A percentile compares a stretch with the other conserved stretches of the same genome.
Evolutionary conservation across 2,113 vertebrate species (phyloP).

Genomic region (Phalacrocorax carbo): DNA sequence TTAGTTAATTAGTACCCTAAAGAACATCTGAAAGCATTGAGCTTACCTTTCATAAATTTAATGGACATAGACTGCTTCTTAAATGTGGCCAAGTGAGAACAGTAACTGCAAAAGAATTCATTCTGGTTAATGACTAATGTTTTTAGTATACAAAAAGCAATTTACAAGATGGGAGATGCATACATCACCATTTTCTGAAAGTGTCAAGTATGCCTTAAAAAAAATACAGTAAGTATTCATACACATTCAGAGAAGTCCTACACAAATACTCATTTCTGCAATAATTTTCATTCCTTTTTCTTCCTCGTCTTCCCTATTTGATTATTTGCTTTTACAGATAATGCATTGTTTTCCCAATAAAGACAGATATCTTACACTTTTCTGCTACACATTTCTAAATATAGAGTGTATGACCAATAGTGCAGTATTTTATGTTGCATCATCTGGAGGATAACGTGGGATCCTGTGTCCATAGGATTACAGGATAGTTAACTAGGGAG

Average conservation of each 20-base stretch:
- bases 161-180: neutral
- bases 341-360: neutral
- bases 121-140: neutral
- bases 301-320: neutral
- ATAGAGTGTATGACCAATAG: neutral
- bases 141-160: neutral
- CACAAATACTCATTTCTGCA: neutral
- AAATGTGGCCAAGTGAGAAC: neutral
- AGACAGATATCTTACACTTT: neutral
- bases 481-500: neutral
- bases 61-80: neutral
- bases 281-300: neutral
- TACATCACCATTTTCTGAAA: neutral
- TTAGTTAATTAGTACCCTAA: neutral
- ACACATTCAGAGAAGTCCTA: neutral
- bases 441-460: neutral
- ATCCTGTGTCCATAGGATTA: neutral
- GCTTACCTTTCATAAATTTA: neutral
- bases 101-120: neutral
- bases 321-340: neutral
- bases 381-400: neutral
- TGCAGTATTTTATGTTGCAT: neutral
- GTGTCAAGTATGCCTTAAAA: neutral
- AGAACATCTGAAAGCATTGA: neutral
- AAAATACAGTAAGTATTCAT: neutral